Conservation (phyloP, 2,888 invertebrate genomes). For the Copidosoma aretas region DNA sequence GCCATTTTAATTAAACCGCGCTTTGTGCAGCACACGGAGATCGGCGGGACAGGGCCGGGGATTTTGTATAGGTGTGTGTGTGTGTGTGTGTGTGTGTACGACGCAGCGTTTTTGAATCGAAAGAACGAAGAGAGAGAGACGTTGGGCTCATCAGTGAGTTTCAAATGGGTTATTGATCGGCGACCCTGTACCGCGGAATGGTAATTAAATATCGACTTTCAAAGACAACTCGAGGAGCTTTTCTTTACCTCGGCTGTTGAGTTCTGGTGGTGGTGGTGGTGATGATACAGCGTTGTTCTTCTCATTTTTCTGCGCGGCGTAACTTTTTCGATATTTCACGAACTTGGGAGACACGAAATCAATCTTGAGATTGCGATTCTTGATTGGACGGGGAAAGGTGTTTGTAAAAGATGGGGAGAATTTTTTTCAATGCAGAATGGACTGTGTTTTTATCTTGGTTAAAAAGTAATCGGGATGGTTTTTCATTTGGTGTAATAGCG, state of each 20-base stretch:
- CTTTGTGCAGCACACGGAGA: slow-evolving; percentile 40
- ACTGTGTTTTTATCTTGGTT: no score
- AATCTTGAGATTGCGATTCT: no score
- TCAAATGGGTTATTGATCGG: slow-evolving; percentile 51
- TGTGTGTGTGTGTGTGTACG: not conserved
- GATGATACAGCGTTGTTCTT: no score
- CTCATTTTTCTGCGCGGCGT: no score
- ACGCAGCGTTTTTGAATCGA: not conserved
- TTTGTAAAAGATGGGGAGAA: no score
- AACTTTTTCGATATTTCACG: no score
- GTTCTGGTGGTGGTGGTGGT: no score
- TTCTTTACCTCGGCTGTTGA: slow-evolving; percentile 1
- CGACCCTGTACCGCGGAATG: slow-evolving; percentile 13
- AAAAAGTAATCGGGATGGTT: no score
- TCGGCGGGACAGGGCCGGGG: slow-evolving; percentile 6
- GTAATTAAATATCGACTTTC: slow-evolving; percentile 28
- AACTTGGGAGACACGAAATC: no score
- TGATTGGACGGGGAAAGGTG: no score
- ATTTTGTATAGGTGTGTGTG: not conserved
- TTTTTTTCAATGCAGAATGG: no score
- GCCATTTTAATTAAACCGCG: slow-evolving; percentile 45
- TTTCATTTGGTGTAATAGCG: no score
- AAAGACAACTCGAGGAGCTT: not conserved
- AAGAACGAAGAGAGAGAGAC: slow-evolving; percentile 17
- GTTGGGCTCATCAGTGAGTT: slow-evolving; percentile 47